Base-by-base conservation (phyloP, 2,113 vertebrate genomes). In the Takifugu bimaculatus region DNA sequence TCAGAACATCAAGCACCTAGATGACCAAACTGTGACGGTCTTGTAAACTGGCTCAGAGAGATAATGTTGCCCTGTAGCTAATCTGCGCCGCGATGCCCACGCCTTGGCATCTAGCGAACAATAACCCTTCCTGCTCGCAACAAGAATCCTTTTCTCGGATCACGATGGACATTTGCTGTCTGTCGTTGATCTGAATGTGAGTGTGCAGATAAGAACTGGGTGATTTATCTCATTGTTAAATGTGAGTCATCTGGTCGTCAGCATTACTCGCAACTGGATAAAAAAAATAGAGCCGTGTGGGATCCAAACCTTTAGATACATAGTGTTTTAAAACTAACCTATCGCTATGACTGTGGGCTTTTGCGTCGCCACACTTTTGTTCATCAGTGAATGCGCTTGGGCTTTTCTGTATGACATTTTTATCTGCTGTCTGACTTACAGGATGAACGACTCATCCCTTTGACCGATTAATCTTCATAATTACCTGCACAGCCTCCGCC, bases 21-120 rank as follows among this genome's bases (percentile, higher is more conserved):
- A 77, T 67, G 83, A 69, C 85, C 85, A 89, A 86, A 83, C 81
- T 79, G 65, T 83, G 88, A 88, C 89, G 90, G 85, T 88, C 84
- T 81, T 48, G 72, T 85, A 72, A 87, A 92, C 91, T 90, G 88
- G 65, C 59, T 63, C 32, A 54, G 83, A 91, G 91, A 91, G 92
- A 93, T 92, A 91, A 92, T 93, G 91, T 93, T 92, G 90, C 91
- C 88, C 87, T 91, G 78, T 60, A 42, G 69, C 90, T 90, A 88
- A 91, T 94, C 91, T 85, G 80, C 87, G 89, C 88, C 78, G 48
- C 76, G 81, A 85, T 91, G 90, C 93, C 93, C 91, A 93, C 93
- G 63, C 77, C 74, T 61, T 70, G 82, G 83, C 74, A 83, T 80
- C 72, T 65, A 26, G 78, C 45, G 77, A 89, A 92, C 91, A 93